Percentiles rank a stretch among this genome's conserved stretches.
Conservation (phyloP, 1,140 invertebrate genomes). For the Drosophila aff. region DNA sequence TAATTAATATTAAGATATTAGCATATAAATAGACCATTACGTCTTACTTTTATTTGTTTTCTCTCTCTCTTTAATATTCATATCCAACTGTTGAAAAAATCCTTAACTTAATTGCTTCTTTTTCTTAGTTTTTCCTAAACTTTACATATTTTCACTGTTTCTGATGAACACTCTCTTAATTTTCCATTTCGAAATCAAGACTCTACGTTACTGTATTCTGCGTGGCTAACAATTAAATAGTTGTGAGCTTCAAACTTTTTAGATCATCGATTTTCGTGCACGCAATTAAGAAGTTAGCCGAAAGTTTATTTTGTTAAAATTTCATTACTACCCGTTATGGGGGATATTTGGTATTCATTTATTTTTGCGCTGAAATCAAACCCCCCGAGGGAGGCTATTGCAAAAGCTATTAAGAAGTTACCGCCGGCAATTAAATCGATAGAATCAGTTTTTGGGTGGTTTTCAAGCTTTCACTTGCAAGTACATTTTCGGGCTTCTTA, state of each 20-base stretch:
- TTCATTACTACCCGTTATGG: conserved; percentile 3
- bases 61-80: too few relatives aligned
- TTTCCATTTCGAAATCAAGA: neutral
- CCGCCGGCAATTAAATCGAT: conserved; percentile 33
- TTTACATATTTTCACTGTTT: too few relatives aligned
- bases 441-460: conserved; percentile 6
- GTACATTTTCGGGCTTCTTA: conserved; percentile 3
- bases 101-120: neutral
- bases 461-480: neutral
- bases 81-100: neutral
- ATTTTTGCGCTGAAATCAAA: conserved; percentile 3
- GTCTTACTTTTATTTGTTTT: too few relatives aligned
- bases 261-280: conserved; percentile 4
- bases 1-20: too few relatives aligned
- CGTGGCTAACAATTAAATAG: neutral
- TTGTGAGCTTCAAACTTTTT: conserved; percentile 2
- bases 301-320: conserved; percentile 16
- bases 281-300: conserved; percentile 8
- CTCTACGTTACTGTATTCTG: neutral
- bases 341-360: conserved; percentile 6
- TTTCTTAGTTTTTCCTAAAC: neutral
- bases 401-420: conserved; percentile 37
- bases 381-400: neutral
- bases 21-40: too few relatives aligned
- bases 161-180: neutral